Evolutionary conservation across 2,797 vertebrate genomes (phyloP), one percentile per base, ranked within the genome.

Genomic region (Poeciliopsis infans): DNA sequence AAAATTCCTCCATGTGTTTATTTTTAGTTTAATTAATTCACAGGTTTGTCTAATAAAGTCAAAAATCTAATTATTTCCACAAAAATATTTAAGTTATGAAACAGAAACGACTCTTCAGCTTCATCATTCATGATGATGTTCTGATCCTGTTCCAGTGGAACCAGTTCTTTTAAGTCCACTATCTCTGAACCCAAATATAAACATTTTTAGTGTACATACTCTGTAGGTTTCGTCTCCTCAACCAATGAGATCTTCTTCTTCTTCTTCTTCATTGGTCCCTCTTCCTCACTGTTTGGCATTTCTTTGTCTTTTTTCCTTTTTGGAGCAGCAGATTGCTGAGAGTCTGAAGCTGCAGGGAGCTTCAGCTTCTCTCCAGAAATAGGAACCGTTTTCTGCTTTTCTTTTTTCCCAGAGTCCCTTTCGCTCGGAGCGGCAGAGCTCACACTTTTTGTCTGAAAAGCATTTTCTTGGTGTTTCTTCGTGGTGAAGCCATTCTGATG

Each of bases 151-250:
- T 33, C 61, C 18, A 33, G 6, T 23, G 59, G 31, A 64, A 33
- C 31, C 28, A 39, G 61, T 66, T 66, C 66, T 69, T 69, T 18
- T 15, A 69, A 41, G 11, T 43, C 6, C 3, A 70, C 1, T 15
- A 39, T 15, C 20, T 28, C 2, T 11, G 36, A 1, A 51, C 36
- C 28, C 3, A 1, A 45, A 76, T 4, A 74, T 28, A 0, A 33
- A 20, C 16, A 43, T 25, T 7, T 4, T 7, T 20, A 25, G 36
- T 13, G 28, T 13, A 96, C 97, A 92, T 86, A 99, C 98, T 97
- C 96, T 3, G 93, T 94, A 4, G 91, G 92, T 43, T 91, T 92
- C 5, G 83, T 90, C 45, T 94, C 89, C 1, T 23, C 45, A 0
- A 13, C 68, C 11, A 90, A 90, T 4, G 82, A 2, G 39, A 86